These are phyloP conservation scores for Gryllus longicercus DNA, from an alignment of 2,888 invertebrate species.

Conservation along the genomic window DNA sequence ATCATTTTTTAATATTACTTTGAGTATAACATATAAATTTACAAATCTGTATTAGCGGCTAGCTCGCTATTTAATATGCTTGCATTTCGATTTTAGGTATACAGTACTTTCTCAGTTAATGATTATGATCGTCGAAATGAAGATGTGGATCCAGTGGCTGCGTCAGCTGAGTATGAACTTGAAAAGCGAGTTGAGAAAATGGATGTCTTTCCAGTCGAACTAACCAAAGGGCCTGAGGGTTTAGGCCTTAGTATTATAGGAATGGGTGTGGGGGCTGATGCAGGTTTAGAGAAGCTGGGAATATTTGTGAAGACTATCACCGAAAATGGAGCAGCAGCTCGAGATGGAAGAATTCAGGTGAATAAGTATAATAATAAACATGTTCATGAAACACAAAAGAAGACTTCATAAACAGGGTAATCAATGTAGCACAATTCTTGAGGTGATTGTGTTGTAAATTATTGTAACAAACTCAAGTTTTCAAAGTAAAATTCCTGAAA, in stretches of 20 bases:
- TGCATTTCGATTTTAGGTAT: slow-evolving; percentile 55
- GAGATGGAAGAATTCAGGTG: slow-evolving; percentile 48
- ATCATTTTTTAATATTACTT: too few species aligned
- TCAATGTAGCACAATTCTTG: too few species aligned
- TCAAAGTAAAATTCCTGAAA: not conserved
- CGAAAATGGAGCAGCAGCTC: slow-evolving; percentile 89
- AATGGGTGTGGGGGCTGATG: slow-evolving; percentile 99
- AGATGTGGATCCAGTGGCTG: slow-evolving; percentile 98
- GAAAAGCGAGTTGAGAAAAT: slow-evolving; percentile 98
- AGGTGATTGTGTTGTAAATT: too few species aligned
- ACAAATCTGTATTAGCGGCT: too few species aligned
- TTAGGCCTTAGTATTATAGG: slow-evolving; percentile 96
- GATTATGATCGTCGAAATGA: slow-evolving; percentile 98
- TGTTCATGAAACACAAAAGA: too few species aligned
- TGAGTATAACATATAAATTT: too few species aligned
- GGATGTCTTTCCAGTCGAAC: slow-evolving; percentile 93
- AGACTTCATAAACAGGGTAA: too few species aligned
- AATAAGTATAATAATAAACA: not conserved
- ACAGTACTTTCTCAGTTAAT: slow-evolving; percentile 90
- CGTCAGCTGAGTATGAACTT: slow-evolving; percentile 97
- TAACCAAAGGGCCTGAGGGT: slow-evolving; percentile 91
- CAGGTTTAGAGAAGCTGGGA: slow-evolving; percentile 87
- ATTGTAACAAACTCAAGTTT: too few species aligned
- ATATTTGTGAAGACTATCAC: slow-evolving; percentile 99
- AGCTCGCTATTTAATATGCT: too few species aligned